These are phyloP conservation scores for Cephus pulcher DNA, from an alignment of 2,888 invertebrate species.

Conservation along the genomic window DNA sequence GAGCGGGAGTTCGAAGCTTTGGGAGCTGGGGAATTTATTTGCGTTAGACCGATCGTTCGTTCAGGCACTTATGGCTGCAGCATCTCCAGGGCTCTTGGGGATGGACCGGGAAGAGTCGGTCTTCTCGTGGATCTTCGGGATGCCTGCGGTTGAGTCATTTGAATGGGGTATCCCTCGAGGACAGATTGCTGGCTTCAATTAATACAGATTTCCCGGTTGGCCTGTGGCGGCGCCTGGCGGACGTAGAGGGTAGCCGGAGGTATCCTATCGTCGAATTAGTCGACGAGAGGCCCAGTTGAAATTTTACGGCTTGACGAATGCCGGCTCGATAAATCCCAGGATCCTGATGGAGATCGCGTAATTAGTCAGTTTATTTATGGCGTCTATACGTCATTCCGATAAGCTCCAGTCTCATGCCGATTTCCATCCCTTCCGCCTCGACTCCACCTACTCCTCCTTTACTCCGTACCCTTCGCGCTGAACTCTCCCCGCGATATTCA, in stretches of 20 bases:
- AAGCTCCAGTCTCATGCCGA: slow-evolving; percentile 5
- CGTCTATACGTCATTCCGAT: slow-evolving; percentile 23
- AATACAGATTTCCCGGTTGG: slow-evolving; percentile 2
- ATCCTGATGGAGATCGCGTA: slow-evolving; percentile 29
- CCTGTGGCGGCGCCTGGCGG: not conserved
- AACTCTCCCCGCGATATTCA: slow-evolving; percentile 3
- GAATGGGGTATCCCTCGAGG: not conserved
- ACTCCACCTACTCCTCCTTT: not conserved
- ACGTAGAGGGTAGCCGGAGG: not conserved
- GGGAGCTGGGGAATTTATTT: not conserved
- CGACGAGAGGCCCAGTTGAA: slow-evolving; percentile 21
- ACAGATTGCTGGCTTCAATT: not conserved
- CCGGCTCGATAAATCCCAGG: slow-evolving; percentile 24
- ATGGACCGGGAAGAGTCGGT: not conserved
- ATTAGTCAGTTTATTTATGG: slow-evolving; percentile 29
- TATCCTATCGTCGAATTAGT: slow-evolving; percentile 6
- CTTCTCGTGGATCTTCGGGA: not conserved
- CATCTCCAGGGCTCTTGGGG: not conserved
- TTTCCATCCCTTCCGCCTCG: not conserved
- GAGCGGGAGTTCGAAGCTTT: not conserved
- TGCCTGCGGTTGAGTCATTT: not conserved
- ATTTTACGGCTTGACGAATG: slow-evolving; percentile 30
- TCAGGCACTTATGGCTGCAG: not conserved
- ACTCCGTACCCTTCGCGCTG: not conserved
- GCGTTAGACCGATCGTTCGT: not conserved